Evolutionary conservation across 2,113 vertebrate genomes (phyloP), one percentile per base, ranked within the genome.

Genomic region (Platycercus adscitus): DNA sequence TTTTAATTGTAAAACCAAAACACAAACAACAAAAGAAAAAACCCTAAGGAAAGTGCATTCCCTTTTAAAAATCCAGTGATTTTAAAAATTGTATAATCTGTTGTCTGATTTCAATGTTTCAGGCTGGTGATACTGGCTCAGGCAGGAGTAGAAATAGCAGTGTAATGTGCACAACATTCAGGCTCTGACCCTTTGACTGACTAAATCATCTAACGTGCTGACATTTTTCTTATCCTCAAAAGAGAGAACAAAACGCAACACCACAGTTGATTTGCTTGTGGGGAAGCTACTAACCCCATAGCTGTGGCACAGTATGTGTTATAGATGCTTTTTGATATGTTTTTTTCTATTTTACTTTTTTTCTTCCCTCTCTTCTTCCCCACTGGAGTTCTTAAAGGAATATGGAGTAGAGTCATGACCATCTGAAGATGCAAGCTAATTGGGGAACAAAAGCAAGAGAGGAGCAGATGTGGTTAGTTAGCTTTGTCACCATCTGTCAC

Each of bases 381-480:
- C 65, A 71, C 72, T 96, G 93, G 84, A 87, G 88, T 95, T 78
- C 75, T 58, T 87, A 91, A 91, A 81, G 88, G 79, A 95, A 47
- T 70, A 29, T 90, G 94, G 60, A 91, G 35, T 88, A 93, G 44
- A 95, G 12, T 86, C 88, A 88, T 83, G 90, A 29, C 44, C 71
- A 66, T 93, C 78, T 95, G 93, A 95, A 95, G 95, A 95, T 39
- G 83, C 82, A 81, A 93, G 80, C 86, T 96, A 92, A 96, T 86
- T 91, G 93, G 82, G 90, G 61, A 95, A 90, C 85, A 96, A 96
- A 97, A 94, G 58, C 75, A 95, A 95, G 50, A 81, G 82, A 92
- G 86, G 76, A 95, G 47, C 91, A 94, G 82, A 78, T 78, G 94
- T 91, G 88, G 90, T 96, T 96, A 91, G 92, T 94, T 97, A 93